Percentiles rank a stretch among this genome's conserved stretches.
phyloP scores from a whole-genome alignment of 2,113 vertebrate species.

The Psettodes erumei region DNA sequence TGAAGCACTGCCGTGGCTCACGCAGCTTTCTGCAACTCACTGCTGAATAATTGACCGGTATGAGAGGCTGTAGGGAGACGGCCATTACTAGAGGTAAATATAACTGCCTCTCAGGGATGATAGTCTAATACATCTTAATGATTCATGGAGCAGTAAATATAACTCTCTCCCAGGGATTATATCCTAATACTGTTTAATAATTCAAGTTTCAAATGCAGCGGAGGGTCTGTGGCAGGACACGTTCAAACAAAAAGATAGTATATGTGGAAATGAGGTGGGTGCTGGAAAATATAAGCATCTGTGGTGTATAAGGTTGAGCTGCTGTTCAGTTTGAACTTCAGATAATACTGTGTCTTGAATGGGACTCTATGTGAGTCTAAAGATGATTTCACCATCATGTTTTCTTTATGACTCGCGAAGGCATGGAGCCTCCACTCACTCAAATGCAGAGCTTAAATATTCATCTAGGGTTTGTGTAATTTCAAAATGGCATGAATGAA shows the following conservation, averaged over 20 bases:
- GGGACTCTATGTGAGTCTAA: background rate
- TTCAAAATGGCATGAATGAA: too few species aligned
- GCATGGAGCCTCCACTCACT: background rate
- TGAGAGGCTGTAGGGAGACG: conserved; percentile 68
- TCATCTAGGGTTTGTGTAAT: background rate
- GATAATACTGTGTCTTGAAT: conserved; percentile 7
- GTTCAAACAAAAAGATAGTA: conserved; percentile 32
- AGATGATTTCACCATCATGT: conserved; percentile 3
- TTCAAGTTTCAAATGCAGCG: conserved; percentile 72
- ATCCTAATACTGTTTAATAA: conserved; percentile 79
- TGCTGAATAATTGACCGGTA: conserved; percentile 81
- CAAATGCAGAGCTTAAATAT: background rate
- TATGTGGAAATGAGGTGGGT: background rate
- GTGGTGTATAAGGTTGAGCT: background rate
- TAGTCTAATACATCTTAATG: conserved; percentile 81
- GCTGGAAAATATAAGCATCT: conserved; percentile 12
- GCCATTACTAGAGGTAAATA: conserved; percentile 84
- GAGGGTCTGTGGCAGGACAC: conserved; percentile 36
- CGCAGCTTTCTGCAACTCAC: conserved; percentile 52
- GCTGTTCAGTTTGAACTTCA: conserved; percentile 12
- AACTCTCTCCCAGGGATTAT: conserved; percentile 77
- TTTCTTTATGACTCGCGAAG: conserved; percentile 20
- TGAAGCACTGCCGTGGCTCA: conserved; percentile 38
- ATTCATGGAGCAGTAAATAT: conserved; percentile 82
- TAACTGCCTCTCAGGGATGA: conserved; percentile 80